Conservation (phyloP, 1,140 invertebrate genomes). For the Drosophila nigrodunni region DNA sequence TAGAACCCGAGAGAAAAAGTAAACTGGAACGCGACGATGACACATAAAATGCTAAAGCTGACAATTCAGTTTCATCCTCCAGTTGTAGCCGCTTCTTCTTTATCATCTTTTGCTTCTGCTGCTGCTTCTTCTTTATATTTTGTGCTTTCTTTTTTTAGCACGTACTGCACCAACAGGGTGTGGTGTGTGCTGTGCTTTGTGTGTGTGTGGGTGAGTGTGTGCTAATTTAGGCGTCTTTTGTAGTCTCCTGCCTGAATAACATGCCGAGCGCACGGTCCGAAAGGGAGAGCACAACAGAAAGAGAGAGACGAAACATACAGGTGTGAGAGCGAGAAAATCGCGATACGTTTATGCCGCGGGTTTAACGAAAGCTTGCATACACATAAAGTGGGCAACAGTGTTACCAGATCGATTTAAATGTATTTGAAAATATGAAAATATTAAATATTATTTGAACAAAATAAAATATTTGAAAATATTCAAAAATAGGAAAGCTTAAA, state of each 20-base stretch:
- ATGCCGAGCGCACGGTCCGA: conserved; percentile 41
- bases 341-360: too few species aligned
- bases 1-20: conserved; percentile 15
- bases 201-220: conserved; percentile 53
- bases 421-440: too few species aligned
- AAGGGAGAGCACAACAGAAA: conserved; percentile 3
- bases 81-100: conserved; percentile 9
- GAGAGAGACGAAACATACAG: background rate
- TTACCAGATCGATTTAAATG: too few species aligned
- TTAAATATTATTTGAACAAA: too few species aligned
- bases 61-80: conserved; percentile 47
- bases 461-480: too few species aligned
- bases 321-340: too few species aligned
- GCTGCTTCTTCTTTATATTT: conserved; percentile 5
- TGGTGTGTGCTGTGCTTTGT: conserved; percentile 12
- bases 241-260: conserved; percentile 57
- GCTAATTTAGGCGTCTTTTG: conserved; percentile 76
- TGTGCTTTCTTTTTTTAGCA: conserved; percentile 54
- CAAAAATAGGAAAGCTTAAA: too few species aligned
- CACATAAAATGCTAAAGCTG: conserved; percentile 53
- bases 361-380: too few species aligned
- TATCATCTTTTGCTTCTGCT: background rate
- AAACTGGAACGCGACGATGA: conserved; percentile 65
- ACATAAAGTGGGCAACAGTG: too few species aligned
- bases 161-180: conserved; percentile 43